Conservation (phyloP, 2,888 invertebrate species). For the Athetis lepigone region DNA sequence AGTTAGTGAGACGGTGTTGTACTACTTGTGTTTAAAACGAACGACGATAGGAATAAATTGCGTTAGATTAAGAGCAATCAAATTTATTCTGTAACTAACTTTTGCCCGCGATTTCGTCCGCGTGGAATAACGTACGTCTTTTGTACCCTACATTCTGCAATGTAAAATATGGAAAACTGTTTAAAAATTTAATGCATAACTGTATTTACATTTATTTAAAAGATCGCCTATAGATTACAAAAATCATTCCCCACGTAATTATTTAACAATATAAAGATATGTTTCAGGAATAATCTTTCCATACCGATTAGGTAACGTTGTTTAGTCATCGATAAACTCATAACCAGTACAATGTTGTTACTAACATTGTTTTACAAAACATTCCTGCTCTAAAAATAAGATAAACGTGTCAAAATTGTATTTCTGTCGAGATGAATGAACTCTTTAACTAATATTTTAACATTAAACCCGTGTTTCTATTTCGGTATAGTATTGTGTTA, state of each 20-base stretch:
- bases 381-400: slow-evolving; percentile 23
- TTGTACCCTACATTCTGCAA: no score
- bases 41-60: no score
- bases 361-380: slow-evolving; percentile 26
- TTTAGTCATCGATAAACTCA: slow-evolving; percentile 2
- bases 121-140: no score
- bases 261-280: slow-evolving; percentile 14
- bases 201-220: background rate
- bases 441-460: slow-evolving; percentile 28
- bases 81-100: no score
- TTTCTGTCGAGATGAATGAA: slow-evolving; percentile 36
- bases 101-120: no score
- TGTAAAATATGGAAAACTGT: no score
- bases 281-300: slow-evolving; percentile 1
- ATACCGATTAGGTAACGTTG: slow-evolving; percentile 1
- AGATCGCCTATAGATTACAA: background rate
- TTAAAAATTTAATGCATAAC: no score
- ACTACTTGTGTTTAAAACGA: no score
- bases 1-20: no score
- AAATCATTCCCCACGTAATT: slow-evolving; percentile 14
- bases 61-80: no score
- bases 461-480: slow-evolving; percentile 15
- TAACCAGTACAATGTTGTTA: slow-evolving; percentile 18
- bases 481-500: background rate
- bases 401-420: slow-evolving; percentile 24